Evolutionary conservation across 2,888 invertebrate species (phyloP), one percentile per base, ranked within the genome.

Genomic region (Ophioninae sp.): DNA sequence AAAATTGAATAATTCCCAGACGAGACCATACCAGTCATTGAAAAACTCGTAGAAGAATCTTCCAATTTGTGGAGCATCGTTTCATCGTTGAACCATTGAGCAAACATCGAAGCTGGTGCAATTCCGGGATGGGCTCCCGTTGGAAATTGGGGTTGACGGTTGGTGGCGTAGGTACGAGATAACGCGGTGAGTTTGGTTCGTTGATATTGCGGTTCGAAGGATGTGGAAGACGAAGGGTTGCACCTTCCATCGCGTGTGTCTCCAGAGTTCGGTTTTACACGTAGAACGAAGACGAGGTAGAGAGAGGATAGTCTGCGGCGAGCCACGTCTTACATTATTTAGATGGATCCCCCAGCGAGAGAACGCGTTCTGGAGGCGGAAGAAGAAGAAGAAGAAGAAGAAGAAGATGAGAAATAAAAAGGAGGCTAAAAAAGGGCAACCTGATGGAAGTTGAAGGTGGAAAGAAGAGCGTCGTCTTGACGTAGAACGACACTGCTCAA

Each of bases 281-380:
- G 58, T 65, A 67, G 59, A 65, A 79, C 68, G 63, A 56, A 51
- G 72, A 64, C 75, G 39, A 78, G 78, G 86, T 13, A 13, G 81
- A 86, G 84, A 85, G 87, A 51, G 51, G 81, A 86, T 85, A 85
- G 87, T 83, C 90, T 89, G 88, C 81, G 87, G 88, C 88, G 87
- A 84, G 81, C 81, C 85, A 78, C 90, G 90, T 87, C 90, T 91
- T 91, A 91, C 91, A 91, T 91, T 91, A 91, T 91, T 91, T 91
- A 91, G 91, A 89, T 89, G 90, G 87, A 90, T 87, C 87, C 86
- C 51, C 51, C 44, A 51, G 17, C 84, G 41, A 67, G 58, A 72
- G 56, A 65, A 67, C 69, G 76, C 65, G 30, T 41, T 37, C 63
- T 7, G 64, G 74, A 80, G 39, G 56, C 8, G 30, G 30, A 75